Conservation (phyloP, 2,888 invertebrate genomes). For the Coenonympha arcania region DNA sequence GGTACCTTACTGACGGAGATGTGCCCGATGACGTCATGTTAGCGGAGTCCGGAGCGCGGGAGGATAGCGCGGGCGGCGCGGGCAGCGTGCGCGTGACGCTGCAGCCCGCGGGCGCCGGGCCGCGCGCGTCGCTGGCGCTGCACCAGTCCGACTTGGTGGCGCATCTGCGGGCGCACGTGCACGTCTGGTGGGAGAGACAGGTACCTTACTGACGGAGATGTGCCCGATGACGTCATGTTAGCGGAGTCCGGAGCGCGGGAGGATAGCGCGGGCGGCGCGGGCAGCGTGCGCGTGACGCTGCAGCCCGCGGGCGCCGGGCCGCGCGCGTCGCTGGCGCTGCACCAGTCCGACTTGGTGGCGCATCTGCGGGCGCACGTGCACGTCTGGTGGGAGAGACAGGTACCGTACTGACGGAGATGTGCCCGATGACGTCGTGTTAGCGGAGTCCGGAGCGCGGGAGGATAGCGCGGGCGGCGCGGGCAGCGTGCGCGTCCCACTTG, state of each 20-base stretch:
- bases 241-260: constrained; percentile 87
- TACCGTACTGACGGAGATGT: too few relatives aligned
- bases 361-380: constrained; percentile 94
- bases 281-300: too few relatives aligned
- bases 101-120: too few relatives aligned
- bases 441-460: constrained; percentile 85
- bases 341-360: constrained; percentile 90
- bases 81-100: too few relatives aligned
- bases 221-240: constrained; percentile 75
- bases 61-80: constrained; percentile 73
- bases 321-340: too few relatives aligned
- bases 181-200: constrained; percentile 93
- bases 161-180: constrained; percentile 93
- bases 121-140: too few relatives aligned
- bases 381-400: constrained; percentile 91
- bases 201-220: too few relatives aligned
- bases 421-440: too few relatives aligned
- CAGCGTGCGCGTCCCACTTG: too few relatives aligned
- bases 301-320: too few relatives aligned
- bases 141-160: constrained; percentile 91
- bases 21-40: constrained; percentile 86
- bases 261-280: constrained; percentile 71
- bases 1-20: too few relatives aligned
- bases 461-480: constrained; percentile 72
- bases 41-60: constrained; percentile 86